Percentiles rank a stretch among this genome's conserved stretches.
Evolutionary conservation across 2,888 invertebrate species (phyloP).

Genomic region (Chrysotoxum bicinctum): DNA sequence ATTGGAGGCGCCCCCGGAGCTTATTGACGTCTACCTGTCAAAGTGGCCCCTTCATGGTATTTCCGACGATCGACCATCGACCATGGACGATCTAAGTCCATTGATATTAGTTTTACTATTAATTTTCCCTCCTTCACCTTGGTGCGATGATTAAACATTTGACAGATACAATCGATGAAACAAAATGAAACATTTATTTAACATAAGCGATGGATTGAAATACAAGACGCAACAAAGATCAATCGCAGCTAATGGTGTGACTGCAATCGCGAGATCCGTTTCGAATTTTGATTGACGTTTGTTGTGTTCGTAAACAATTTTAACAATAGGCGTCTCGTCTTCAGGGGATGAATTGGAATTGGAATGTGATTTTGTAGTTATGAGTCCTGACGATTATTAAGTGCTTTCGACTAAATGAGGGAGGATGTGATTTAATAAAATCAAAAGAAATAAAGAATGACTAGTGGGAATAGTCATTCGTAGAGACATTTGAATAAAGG

Average conservation of each 20-base stretch:
- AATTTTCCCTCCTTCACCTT: conserved; percentile 32
- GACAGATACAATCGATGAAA: conserved; percentile 58
- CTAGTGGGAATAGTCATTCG: too few species aligned
- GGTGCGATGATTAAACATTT: conserved; percentile 66
- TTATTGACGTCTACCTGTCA: conserved; percentile 49
- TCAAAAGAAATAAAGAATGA: too few species aligned
- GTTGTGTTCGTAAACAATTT: conserved; percentile 44
- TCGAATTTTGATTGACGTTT: conserved; percentile 71
- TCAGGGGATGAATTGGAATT: conserved; percentile 5
- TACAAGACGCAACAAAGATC: conserved; percentile 39
- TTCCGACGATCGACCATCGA: too few species aligned
- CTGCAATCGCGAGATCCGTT: conserved; percentile 62
- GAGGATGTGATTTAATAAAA: too few species aligned
- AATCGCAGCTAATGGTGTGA: conserved; percentile 69
- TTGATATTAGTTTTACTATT: conserved; percentile 68
- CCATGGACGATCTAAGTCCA: conserved; percentile 20
- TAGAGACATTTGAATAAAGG: too few species aligned
- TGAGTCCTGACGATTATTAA: conserved; percentile 3
- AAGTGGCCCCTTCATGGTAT: conserved; percentile 16
- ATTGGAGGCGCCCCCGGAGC: conserved; percentile 66
- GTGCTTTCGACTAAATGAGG: background rate
- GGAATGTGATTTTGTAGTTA: background rate
- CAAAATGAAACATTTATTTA: conserved; percentile 39
- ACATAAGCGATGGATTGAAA: conserved; percentile 28
- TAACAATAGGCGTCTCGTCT: conserved; percentile 50